A percentile compares a stretch with the other conserved stretches of the same genome.
These are phyloP conservation scores for Hylaea fasciaria DNA, from an alignment of 2,888 invertebrate genomes.

Conservation along the genomic window DNA sequence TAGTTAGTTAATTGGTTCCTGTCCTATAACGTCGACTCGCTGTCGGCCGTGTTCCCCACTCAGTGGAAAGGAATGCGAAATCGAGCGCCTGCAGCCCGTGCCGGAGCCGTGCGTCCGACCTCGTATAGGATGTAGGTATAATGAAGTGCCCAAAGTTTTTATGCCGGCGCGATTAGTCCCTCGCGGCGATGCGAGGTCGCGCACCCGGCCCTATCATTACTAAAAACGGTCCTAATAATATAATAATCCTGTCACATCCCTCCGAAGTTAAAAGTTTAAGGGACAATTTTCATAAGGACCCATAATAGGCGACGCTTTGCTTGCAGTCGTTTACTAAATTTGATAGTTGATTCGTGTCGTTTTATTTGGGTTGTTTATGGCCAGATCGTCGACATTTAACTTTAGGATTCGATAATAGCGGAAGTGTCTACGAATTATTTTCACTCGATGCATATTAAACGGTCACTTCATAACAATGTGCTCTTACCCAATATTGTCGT, in stretches of 20 bases:
- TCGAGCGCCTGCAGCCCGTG: slow-evolving; percentile 3
- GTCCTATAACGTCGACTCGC: slow-evolving; percentile 47
- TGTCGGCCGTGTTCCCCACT: slow-evolving; percentile 34
- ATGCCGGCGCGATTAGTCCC: slow-evolving; percentile 74
- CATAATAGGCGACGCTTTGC: slow-evolving; percentile 75
- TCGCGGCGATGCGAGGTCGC: slow-evolving; percentile 74
- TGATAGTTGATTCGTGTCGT: slow-evolving; percentile 57
- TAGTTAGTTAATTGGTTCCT: slow-evolving; percentile 64
- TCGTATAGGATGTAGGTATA: slow-evolving; percentile 52
- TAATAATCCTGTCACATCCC: slow-evolving; percentile 83
- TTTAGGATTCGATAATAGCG: slow-evolving; percentile 53
- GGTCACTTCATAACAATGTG: too few species aligned
- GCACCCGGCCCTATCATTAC: slow-evolving; percentile 80
- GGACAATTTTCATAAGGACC: slow-evolving; percentile 76
- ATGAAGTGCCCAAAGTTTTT: slow-evolving; percentile 79
- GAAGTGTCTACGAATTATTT: slow-evolving; percentile 40
- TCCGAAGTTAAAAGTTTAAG: slow-evolving; percentile 70
- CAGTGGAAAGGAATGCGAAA: slow-evolving; percentile 44
- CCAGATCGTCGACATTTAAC: slow-evolving; percentile 53
- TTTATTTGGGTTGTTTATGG: slow-evolving; percentile 53
- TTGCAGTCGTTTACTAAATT: slow-evolving; percentile 76
- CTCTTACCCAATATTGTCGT: too few species aligned
- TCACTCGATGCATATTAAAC: not conserved
- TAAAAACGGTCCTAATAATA: slow-evolving; percentile 83
- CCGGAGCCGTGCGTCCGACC: not conserved